Base-by-base conservation (phyloP, 2,113 vertebrate species). In the Nanorana parkeri region DNA sequence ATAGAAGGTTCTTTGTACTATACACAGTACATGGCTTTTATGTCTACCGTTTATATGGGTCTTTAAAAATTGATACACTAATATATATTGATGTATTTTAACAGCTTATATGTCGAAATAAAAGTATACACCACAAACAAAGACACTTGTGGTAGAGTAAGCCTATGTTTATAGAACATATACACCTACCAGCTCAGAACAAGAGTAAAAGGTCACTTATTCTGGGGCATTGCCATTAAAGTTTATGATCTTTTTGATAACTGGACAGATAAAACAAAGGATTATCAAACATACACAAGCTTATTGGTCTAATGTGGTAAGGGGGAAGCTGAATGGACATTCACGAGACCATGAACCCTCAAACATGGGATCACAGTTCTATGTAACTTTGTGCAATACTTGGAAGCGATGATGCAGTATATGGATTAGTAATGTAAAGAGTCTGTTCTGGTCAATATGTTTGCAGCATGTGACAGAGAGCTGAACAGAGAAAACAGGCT, bases 221-320 rank as follows among this genome's bases (percentile, higher is more conserved):
- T 41, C 16, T 54, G 24, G 69, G 61, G 11, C 79, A 66, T 26
- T 81, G 60, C 24, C 47, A 74, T 66, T 65, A n/a, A 51, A 64
- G 68, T 65, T 54, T 74, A 74, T 54, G 60, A 73, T 54, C 41
- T 71, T 56, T 8, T 47, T 16, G 77, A 69, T 69, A 80, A 80
- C 20, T 29, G 63, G 4, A 17, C 16, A 19, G 21, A 29, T 73
- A 41, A 81, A 81, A 81, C 79, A 81, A 72, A 65, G 24, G 19
- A 74, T 73, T 73, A 65, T 51, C 66, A 80, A 11, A 32, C 26
- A 61, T 80, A 60, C 68, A 73, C 60, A 81, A 36, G 65, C 24
- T 19, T 21, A 41, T 26, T 32, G 47, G 36, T 65, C n/a, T 52
- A 19, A 29, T 24, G n/a, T 54, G 3, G 47, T 28, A 41, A 56